A percentile compares a stretch with the other conserved stretches of the same genome.
phyloP scores from a whole-genome alignment of 2,888 invertebrate species.

The Heliconius aoede region DNA sequence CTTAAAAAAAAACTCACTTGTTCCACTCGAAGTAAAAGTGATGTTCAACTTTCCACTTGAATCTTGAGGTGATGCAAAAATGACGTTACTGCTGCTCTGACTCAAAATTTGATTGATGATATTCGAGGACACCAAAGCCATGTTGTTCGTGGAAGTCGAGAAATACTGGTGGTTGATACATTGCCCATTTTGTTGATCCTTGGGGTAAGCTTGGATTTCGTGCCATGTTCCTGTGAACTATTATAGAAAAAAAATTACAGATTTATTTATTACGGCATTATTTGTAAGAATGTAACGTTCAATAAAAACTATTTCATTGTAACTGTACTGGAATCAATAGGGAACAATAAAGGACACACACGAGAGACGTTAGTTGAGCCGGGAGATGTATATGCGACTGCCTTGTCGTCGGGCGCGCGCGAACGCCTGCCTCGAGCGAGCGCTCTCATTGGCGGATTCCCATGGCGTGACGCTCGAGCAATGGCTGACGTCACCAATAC shows the following conservation, averaged over 20 bases:
- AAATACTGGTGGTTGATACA: constrained; percentile 63
- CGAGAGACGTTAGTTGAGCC: too few species aligned
- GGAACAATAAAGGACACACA: too few species aligned
- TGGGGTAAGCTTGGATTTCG: constrained; percentile 55
- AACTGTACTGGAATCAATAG: too few species aligned
- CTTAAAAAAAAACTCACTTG: constrained; percentile 52
- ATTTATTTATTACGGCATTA: too few species aligned
- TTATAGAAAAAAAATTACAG: constrained; percentile 33
- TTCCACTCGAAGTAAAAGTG: constrained; percentile 52
- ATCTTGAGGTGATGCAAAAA: constrained; percentile 46
- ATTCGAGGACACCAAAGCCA: constrained; percentile 58
- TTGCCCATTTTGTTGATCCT: constrained; percentile 60
- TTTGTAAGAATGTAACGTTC: too few species aligned
- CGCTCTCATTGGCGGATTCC: too few species aligned
- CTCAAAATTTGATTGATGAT: constrained; percentile 58
- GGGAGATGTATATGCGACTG: too few species aligned
- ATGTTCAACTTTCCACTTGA: constrained; percentile 61
- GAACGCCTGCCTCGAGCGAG: too few species aligned
- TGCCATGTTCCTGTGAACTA: constrained; percentile 54
- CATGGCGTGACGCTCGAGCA: too few species aligned
- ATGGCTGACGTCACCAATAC: too few species aligned
- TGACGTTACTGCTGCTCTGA: constrained; percentile 52
- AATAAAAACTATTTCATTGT: too few species aligned
- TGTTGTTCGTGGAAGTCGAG: constrained; percentile 46
- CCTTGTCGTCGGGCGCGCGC: too few species aligned